Conservation (phyloP, 2,113 vertebrate species). For the Rana temporaria region DNA sequence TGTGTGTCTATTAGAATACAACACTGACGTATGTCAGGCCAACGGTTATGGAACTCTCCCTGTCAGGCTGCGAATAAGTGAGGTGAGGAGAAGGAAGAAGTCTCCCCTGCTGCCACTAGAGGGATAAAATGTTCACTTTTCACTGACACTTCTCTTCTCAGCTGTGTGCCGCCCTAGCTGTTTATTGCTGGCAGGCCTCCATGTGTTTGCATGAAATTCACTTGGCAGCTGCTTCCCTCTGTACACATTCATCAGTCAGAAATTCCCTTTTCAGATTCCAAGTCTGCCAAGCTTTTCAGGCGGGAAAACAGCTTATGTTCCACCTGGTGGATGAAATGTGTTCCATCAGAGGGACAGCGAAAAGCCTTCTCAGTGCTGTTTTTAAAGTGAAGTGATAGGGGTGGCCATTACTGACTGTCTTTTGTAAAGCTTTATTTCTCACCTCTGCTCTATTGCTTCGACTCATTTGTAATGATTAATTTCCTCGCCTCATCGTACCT, state of each 20-base stretch:
- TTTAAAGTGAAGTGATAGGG: too few relatives aligned
- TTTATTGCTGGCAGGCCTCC: neutral
- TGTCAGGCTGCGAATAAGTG: too few relatives aligned
- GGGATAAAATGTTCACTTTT: neutral
- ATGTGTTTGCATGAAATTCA: conserved; percentile 5
- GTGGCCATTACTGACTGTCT: too few relatives aligned
- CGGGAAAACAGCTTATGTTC: neutral
- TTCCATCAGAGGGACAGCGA: neutral
- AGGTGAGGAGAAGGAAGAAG: too few relatives aligned
- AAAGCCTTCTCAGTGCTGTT: too few relatives aligned
- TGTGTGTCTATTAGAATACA: too few relatives aligned
- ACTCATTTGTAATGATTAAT: too few relatives aligned
- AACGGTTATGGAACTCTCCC: too few relatives aligned
- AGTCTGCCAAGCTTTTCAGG: neutral
- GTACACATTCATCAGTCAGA: conserved; percentile 2
- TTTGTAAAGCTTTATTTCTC: too few relatives aligned
- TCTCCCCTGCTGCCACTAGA: conserved; percentile 7
- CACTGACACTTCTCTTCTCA: neutral
- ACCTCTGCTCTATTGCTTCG: too few relatives aligned
- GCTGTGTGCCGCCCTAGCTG: neutral
- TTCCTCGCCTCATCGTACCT: too few relatives aligned
- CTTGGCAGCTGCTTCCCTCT: neutral
- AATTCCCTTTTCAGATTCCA: conserved; percentile 12
- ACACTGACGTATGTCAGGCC: too few relatives aligned
- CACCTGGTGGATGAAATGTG: conserved; percentile 6